Conservation (phyloP, 2,113 vertebrate species). For the Porphyrio hochstetteri region DNA sequence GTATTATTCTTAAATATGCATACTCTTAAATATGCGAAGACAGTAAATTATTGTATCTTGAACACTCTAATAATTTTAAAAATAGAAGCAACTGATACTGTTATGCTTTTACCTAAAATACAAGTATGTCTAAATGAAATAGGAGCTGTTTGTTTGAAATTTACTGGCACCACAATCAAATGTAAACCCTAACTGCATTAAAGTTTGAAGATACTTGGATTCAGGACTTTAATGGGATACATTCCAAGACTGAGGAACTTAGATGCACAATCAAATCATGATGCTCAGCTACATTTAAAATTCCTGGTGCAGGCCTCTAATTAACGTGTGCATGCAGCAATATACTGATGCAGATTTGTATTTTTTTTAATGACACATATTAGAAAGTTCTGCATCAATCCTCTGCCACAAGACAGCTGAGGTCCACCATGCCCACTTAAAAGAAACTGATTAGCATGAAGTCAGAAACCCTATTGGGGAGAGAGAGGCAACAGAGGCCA, state of each 20-base stretch:
- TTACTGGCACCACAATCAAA: not conserved
- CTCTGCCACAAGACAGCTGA: not conserved
- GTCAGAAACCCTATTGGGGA: not conserved
- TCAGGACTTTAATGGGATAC: not conserved
- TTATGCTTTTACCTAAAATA: not conserved
- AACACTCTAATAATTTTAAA: not conserved
- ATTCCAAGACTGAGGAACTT: not conserved
- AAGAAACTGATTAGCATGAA: not conserved
- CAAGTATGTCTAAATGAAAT: not conserved
- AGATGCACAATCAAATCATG: not conserved
- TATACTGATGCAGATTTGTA: not conserved
- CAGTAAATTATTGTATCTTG: not conserved
- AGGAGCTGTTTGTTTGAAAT: not conserved
- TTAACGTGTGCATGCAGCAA: not conserved
- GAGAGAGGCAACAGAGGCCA: not conserved
- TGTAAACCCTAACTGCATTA: not conserved
- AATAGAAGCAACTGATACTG: not conserved
- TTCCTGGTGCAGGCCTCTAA: not conserved
- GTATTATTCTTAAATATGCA: not conserved
- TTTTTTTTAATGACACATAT: not conserved
- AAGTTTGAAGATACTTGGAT: not conserved
- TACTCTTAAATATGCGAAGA: not conserved
- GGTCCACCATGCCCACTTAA: not conserved
- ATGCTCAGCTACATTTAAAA: not conserved
- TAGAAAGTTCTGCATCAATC: not conserved